Conservation (phyloP, 2,888 invertebrate species). For the Torymus tubicola region DNA sequence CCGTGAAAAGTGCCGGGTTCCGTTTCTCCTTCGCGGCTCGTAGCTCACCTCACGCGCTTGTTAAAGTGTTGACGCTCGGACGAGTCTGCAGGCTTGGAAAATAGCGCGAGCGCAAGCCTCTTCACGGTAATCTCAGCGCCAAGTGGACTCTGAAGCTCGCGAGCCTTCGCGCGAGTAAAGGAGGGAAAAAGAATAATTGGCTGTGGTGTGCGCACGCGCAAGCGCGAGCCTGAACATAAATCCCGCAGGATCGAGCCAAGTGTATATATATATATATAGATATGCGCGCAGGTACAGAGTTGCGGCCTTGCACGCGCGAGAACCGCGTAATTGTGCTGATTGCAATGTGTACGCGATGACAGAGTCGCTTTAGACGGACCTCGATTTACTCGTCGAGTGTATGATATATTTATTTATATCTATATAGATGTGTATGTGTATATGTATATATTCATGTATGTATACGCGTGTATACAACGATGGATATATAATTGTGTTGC, state of each 20-base stretch:
- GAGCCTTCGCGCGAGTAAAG: neutral
- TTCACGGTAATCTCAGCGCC: constrained; percentile 35
- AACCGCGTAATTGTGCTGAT: constrained; percentile 11
- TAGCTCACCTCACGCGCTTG: constrained; percentile 42
- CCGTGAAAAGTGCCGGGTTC: constrained; percentile 53
- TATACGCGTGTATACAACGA: too few species aligned
- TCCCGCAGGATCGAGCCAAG: too few species aligned
- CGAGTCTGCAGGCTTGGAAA: constrained; percentile 5
- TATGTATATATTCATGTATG: too few species aligned
- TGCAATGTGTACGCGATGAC: constrained; percentile 23
- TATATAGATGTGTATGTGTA: too few species aligned
- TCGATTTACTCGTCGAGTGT: neutral
- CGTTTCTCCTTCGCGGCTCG: constrained; percentile 43
- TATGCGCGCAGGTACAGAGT: too few species aligned
- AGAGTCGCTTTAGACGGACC: constrained; percentile 14
- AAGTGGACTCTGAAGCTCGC: constrained; percentile 28
- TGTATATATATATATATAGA: too few species aligned
- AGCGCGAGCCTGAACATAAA: too few species aligned
- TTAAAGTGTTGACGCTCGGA: constrained; percentile 50
- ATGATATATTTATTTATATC: too few species aligned
- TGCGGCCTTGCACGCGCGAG: too few species aligned
- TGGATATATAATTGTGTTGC: neutral
- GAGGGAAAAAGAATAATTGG: constrained; percentile 44
- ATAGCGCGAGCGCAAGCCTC: constrained; percentile 7
- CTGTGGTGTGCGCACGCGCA: neutral